Evolutionary conservation across 1,140 invertebrate genomes (phyloP).

Genomic region (Neodiprion pinetum): DNA sequence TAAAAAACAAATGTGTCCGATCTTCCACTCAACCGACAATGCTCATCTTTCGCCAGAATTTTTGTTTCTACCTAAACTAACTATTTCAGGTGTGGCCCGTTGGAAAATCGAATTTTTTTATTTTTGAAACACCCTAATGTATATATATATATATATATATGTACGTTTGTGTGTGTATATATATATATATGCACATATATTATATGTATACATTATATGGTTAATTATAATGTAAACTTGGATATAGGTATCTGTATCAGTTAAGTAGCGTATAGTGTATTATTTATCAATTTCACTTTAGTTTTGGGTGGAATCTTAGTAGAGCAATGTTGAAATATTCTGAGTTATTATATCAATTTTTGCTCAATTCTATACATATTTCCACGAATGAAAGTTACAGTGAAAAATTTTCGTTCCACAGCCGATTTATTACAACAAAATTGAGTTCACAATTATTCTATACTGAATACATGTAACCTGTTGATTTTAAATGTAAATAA

Average conservation of each 20-base stretch:
- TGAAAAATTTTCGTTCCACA: background rate
- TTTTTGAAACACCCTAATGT: too few relatives aligned
- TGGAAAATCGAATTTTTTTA: too few relatives aligned
- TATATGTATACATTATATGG: background rate
- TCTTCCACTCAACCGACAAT: too few relatives aligned
- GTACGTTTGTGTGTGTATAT: too few relatives aligned
- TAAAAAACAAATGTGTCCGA: too few relatives aligned
- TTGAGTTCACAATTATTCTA: background rate
- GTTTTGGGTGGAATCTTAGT: background rate
- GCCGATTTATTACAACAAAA: background rate
- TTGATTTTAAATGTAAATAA: background rate
- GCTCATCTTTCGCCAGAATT: too few relatives aligned
- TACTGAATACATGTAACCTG: background rate
- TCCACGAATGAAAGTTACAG: too few relatives aligned
- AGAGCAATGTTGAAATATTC: background rate
- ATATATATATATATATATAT: too few relatives aligned
- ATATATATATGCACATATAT: too few relatives aligned
- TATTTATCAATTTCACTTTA: background rate
- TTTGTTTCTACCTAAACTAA: too few relatives aligned
- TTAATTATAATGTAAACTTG: background rate
- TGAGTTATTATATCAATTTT: background rate
- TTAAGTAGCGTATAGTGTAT: background rate
- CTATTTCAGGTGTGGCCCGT: too few relatives aligned
- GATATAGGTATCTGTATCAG: background rate
- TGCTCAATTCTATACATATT: background rate